Base-by-base conservation (phyloP, 1,140 invertebrate species). In the Tribolium madens region DNA sequence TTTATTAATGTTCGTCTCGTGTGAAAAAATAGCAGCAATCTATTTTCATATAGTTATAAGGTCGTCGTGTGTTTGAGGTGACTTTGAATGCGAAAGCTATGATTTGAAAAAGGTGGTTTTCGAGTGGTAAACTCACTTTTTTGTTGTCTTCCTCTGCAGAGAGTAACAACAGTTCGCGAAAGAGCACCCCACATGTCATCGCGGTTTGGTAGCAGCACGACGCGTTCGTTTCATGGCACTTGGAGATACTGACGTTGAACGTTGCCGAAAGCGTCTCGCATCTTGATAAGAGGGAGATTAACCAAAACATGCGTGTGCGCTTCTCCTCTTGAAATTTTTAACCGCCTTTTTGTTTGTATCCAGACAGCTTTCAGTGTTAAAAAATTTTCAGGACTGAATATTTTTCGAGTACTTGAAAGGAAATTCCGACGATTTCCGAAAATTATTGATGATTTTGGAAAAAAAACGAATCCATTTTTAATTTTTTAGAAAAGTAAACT, bases 131-230 rank as follows among this genome's bases (percentile, higher is more conserved):
- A 80, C 79, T 80, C 33, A 80, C 79, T 68, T 71, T 78, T 76
- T 60, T 76, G 77, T 36, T 73, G 79, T 73, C 76, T 69, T 57
- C 68, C 75, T 31, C 64, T 70, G 73, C 76, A 81, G 13, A 79
- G 72, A 57, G 52, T 79, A 15, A 78, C 75, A 50, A 81, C 31
- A 36, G 75, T 70, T 36, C 75, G 75, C 46, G 78, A 75, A 31
- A 81, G 46, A 53, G 79, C 78, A 76, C 69, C 79, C 79, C 79
- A 81, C 79, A 81, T 81, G 79, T 77, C 79, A 81, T 81, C 70
- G 78, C 79, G 77, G 21, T 70, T 76, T 68, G 48, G n/a, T 21
- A 5, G 3, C 15, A 53, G 17, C 26, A 60, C 78, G 64, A 74
- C 75, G 77, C 74, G 52, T 77, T 73, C 78, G 52, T 6, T 60